These are phyloP conservation scores for Graptemys geographica DNA, from an alignment of 2,797 vertebrate genomes.

Conservation along the genomic window DNA sequence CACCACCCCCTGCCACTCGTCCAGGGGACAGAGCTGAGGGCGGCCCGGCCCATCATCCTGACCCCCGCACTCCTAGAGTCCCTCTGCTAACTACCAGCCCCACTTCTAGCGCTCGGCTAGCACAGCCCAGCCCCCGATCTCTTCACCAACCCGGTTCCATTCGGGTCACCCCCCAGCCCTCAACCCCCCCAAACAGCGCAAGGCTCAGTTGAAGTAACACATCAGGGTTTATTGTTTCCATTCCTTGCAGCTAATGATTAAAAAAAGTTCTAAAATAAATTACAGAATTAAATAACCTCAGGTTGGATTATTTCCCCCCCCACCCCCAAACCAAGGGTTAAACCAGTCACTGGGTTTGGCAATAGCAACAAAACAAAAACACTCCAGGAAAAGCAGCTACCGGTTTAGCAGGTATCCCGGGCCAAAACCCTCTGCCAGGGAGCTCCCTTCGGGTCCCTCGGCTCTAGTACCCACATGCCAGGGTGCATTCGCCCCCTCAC, in stretches of 20 bases:
- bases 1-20: background rate
- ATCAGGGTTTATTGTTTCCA: slow-evolving; percentile 78
- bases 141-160: background rate
- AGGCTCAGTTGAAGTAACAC: slow-evolving; percentile 65
- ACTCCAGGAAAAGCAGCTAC: slow-evolving; percentile 44
- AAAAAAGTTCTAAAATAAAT: slow-evolving; percentile 82
- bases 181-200: slow-evolving; percentile 33
- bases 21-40: background rate
- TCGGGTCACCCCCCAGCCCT: background rate
- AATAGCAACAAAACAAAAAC: slow-evolving; percentile 57
- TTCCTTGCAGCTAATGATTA: slow-evolving; percentile 76
- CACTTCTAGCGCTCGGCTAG: accelerated
- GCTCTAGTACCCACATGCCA: background rate
- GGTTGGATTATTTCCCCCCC: slow-evolving; percentile 51
- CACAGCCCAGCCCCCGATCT: background rate
- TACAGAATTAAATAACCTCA: slow-evolving; percentile 85
- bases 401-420: background rate
- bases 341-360: slow-evolving; percentile 62
- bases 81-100: background rate
- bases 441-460: background rate
- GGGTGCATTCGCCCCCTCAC: background rate
- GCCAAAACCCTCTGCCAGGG: background rate
- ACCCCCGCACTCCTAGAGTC: background rate
- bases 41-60: background rate
- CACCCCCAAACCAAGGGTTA: slow-evolving; percentile 44